These are phyloP conservation scores for Aurelia sp. DNA, from an alignment of 30 jellyfish, hydroid and myxozoan genomes.

Conservation along the genomic window DNA sequence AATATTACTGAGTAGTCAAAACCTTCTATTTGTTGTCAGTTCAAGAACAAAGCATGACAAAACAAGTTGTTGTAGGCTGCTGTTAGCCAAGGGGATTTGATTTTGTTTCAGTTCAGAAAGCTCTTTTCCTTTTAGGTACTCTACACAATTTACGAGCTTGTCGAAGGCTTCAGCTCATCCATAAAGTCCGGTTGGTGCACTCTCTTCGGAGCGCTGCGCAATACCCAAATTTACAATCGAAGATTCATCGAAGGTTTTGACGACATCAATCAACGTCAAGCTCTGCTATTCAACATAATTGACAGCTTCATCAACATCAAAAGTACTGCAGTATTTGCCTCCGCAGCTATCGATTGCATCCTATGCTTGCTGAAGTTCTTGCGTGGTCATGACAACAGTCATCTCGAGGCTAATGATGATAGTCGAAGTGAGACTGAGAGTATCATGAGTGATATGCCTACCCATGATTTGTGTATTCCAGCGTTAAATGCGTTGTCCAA, in stretches of 20 bases:
- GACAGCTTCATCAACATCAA: slow-evolving; percentile 85
- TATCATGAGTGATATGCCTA: slow-evolving; percentile 64
- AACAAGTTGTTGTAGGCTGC: too few relatives aligned
- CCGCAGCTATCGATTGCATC: slow-evolving; percentile 94
- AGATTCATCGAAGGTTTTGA: slow-evolving; percentile 86
- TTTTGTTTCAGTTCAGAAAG: too few relatives aligned
- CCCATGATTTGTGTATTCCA: slow-evolving; percentile 87
- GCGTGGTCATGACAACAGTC: slow-evolving; percentile 67
- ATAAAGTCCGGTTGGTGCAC: slow-evolving; percentile 99
- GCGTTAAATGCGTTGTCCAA: slow-evolving; percentile 79
- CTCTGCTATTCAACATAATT: slow-evolving; percentile 85
- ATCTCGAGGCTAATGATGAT: slow-evolving; percentile 62
- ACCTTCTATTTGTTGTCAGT: too few relatives aligned
- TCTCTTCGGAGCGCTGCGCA: slow-evolving; percentile 91
- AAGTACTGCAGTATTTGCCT: slow-evolving; percentile 91
- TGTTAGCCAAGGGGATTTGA: too few relatives aligned
- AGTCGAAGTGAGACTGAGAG: slow-evolving; percentile 87
- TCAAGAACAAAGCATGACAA: too few relatives aligned
- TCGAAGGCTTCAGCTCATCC: slow-evolving; percentile 93
- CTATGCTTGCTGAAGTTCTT: slow-evolving; percentile 86
- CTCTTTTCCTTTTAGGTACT: slow-evolving; percentile 68
- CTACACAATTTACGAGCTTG: slow-evolving; percentile 96
- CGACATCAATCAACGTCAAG: slow-evolving; percentile 92
- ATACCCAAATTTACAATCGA: slow-evolving; percentile 87
- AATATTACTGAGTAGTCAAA: too few relatives aligned